phyloP scores from a whole-genome alignment of 2,888 invertebrate genomes.

The Dicyrtomina minuta region DNA sequence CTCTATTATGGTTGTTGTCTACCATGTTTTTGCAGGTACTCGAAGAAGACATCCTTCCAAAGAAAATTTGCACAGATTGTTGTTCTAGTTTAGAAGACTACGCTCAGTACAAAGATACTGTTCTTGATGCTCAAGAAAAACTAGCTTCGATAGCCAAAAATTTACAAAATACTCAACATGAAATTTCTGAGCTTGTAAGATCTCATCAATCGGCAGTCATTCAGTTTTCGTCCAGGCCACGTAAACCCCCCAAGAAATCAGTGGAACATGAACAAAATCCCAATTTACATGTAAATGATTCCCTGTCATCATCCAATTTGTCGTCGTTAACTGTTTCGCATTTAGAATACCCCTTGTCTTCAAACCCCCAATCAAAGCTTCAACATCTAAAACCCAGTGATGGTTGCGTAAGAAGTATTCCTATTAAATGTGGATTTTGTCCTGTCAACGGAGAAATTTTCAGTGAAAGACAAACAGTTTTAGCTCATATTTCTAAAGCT shows the following conservation, averaged over 20 bases:
- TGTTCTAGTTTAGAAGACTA: conserved; percentile 51
- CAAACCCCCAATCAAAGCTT: too few relatives aligned
- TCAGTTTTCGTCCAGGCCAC: not conserved
- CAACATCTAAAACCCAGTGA: too few relatives aligned
- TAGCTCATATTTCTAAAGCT: conserved; percentile 23
- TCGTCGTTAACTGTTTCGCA: too few relatives aligned
- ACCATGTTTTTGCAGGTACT: conserved; percentile 41
- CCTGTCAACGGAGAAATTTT: conserved; percentile 26
- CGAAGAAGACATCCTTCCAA: conserved; percentile 50
- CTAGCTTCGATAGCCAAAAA: conserved; percentile 44
- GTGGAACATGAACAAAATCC: too few relatives aligned
- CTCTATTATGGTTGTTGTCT: not conserved
- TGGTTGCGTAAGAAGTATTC: not conserved
- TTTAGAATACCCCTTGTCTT: too few relatives aligned
- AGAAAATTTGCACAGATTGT: conserved; percentile 51
- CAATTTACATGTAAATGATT: too few relatives aligned
- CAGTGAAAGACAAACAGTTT: conserved; percentile 13
- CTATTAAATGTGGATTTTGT: conserved; percentile 35
- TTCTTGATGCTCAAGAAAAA: conserved; percentile 51
- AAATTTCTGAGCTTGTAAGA: conserved; percentile 7
- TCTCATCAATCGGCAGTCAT: not conserved
- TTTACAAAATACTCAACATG: conserved; percentile 40
- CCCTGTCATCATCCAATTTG: too few relatives aligned
- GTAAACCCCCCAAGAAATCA: conserved; percentile 2
- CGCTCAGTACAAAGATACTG: conserved; percentile 48